A percentile compares a stretch with the other conserved stretches of the same genome.
phyloP scores from a whole-genome alignment of 2,797 vertebrate genomes.

The Coregonus suidteri region DNA sequence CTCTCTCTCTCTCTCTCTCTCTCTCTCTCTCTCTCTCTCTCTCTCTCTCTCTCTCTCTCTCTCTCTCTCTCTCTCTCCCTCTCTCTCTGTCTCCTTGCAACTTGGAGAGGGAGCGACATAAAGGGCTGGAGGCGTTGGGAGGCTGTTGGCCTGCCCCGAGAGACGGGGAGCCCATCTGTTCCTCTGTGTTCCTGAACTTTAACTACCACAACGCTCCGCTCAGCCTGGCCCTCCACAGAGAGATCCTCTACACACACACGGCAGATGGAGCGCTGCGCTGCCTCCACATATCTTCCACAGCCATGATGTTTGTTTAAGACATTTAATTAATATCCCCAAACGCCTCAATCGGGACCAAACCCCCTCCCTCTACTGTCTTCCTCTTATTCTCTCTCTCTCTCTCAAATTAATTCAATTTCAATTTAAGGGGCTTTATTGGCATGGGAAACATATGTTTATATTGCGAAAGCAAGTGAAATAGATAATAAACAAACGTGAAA shows the following conservation, averaged over 20 bases:
- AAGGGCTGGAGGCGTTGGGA: constrained; percentile 82
- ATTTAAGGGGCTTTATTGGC: too few species aligned
- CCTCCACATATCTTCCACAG: constrained; percentile 59
- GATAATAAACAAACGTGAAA: too few species aligned
- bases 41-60: constrained; percentile 51
- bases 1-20: neutral
- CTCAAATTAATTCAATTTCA: too few species aligned
- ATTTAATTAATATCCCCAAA: constrained; percentile 92
- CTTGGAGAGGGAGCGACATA: constrained; percentile 73
- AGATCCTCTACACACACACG: constrained; percentile 71
- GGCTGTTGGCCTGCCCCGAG: constrained; percentile 76
- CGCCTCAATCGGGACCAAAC: constrained; percentile 75
- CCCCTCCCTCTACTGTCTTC: constrained; percentile 21
- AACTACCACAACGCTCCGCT: constrained; percentile 72
- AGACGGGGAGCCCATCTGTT: constrained; percentile 89
- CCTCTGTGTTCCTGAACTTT: constrained; percentile 80
- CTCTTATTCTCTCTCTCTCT: constrained; percentile 2
- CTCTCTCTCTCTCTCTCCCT: neutral
- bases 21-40: neutral
- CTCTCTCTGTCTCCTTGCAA: neutral
- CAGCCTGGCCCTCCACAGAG: constrained; percentile 47
- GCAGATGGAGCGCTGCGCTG: constrained; percentile 83
- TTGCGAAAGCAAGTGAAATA: too few species aligned
- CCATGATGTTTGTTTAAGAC: constrained; percentile 92
- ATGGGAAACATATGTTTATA: too few species aligned